Evolutionary conservation across 2,888 invertebrate genomes (phyloP).

Genomic region (Epinotia demarniana): DNA sequence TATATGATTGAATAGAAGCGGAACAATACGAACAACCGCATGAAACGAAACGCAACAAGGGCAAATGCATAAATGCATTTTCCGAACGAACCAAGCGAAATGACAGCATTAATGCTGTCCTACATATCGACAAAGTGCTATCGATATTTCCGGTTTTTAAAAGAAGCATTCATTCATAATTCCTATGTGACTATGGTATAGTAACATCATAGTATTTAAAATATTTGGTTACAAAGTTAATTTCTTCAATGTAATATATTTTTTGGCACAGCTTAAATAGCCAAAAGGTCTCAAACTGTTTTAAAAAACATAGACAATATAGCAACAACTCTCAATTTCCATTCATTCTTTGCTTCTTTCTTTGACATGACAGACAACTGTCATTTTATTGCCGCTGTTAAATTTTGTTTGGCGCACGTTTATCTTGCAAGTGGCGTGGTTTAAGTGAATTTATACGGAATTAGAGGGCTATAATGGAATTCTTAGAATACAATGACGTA

Average conservation of each 20-base stretch:
- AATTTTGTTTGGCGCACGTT: conserved; percentile 42
- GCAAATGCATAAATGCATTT: too few species aligned
- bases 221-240: not conserved
- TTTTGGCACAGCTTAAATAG: not conserved
- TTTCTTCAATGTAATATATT: not conserved
- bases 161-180: not conserved
- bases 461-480: conserved; percentile 85
- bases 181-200: too few species aligned
- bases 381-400: conserved; percentile 30
- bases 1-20: not conserved
- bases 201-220: too few species aligned
- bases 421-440: conserved; percentile 30
- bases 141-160: conserved; percentile 23
- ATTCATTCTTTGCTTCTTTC: not conserved
- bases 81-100: conserved; percentile 29
- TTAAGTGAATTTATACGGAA: conserved; percentile 24
- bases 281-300: not conserved
- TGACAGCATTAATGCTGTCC: conserved; percentile 4
- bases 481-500: conserved; percentile 94
- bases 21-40: conserved; percentile 15
- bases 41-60: too few species aligned
- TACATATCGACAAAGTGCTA: conserved; percentile 3
- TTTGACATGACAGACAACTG: not conserved
- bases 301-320: conserved; percentile 25
- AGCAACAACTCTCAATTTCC: conserved; percentile 1